Base-by-base conservation (phyloP, 2,113 vertebrate genomes). In the Pterocles orientalis region DNA sequence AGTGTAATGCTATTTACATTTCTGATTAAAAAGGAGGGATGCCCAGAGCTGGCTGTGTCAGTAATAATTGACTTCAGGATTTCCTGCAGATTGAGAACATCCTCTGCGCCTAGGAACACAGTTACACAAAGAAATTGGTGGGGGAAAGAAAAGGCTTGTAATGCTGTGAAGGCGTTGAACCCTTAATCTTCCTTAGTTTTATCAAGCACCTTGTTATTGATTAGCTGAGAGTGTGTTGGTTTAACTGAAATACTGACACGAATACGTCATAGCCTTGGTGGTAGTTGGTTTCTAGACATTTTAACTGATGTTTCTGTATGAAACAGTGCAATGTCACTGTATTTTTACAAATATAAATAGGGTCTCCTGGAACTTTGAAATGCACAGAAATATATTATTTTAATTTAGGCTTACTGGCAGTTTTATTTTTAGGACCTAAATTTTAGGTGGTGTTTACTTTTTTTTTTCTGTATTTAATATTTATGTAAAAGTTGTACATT, bases 1-100 rank as follows among this genome's bases (percentile, higher is more conserved):
- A 7, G 28, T 5, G 53, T 18, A 17, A 34, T 48, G 31, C 34
- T 68, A 1, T 45, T 61, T 62, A 5, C 6, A 0, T 1, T 28
- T 71, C 71, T 2, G 1, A 5, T 24, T 5, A 41, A 51, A n/a
- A 14, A 23, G 53, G 12, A 20, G 39, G n/a, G 31, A 3, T 68
- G 58, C 41, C 60, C 39, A 4, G 34, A 51, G 86, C 50, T 43
- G 80, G 31, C 66, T 26, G 2, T 1, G 1, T 48, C 82, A 16
- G 8, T 29, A 33, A 51, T 47, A 29, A 14, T 3, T 18, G 45
- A 19, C 45, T 65, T 26, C 26, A 50, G 89, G 41, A 31, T 85
- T 66, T 56, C 24, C 53, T 56, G 26, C 39, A 54, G 39, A 3
- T 9, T 48, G 76, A 36, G 41, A 78, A 39, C 18, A 11, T 45